phyloP scores from a whole-genome alignment of 1,140 invertebrate species.

The Saxidomus purpurata region DNA sequence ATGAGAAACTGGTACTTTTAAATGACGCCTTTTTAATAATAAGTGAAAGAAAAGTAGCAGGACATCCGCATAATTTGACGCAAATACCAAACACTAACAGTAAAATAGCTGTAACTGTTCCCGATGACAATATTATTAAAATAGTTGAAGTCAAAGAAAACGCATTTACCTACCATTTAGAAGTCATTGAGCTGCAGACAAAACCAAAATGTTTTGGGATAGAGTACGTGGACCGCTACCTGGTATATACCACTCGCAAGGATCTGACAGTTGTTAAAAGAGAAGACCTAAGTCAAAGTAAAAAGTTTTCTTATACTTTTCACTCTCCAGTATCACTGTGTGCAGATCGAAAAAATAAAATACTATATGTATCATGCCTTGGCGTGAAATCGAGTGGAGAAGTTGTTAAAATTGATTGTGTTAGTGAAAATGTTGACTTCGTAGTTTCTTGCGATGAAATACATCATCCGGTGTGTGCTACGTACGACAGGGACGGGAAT shows the following conservation, averaged over 20 bases:
- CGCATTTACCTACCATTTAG: neutral
- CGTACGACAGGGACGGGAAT: slow-evolving; percentile 15
- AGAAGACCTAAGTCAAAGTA: neutral
- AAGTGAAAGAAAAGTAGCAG: neutral
- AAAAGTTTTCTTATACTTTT: slow-evolving; percentile 35
- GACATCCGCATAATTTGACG: slow-evolving; percentile 35
- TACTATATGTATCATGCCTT: slow-evolving; percentile 23
- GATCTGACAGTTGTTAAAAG: slow-evolving; percentile 11
- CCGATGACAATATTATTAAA: slow-evolving; percentile 29
- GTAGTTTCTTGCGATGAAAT: slow-evolving; percentile 28
- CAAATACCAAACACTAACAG: neutral
- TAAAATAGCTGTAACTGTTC: slow-evolving; percentile 38
- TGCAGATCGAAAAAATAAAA: neutral
- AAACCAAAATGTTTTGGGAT: slow-evolving; percentile 39
- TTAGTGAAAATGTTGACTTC: slow-evolving; percentile 4
- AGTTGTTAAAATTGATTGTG: slow-evolving; percentile 40
- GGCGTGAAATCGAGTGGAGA: slow-evolving; percentile 21
- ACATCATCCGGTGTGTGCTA: neutral
- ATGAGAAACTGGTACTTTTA: slow-evolving; percentile 42
- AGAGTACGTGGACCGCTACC: slow-evolving; percentile 14
- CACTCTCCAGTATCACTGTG: slow-evolving; percentile 19
- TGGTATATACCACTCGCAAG: slow-evolving; percentile 39
- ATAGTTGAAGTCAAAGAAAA: neutral
- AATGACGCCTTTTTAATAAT: neutral
- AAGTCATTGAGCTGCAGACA: neutral